Conservation (phyloP, 2,888 invertebrate genomes). For the Pollenia griseotomentosa region DNA sequence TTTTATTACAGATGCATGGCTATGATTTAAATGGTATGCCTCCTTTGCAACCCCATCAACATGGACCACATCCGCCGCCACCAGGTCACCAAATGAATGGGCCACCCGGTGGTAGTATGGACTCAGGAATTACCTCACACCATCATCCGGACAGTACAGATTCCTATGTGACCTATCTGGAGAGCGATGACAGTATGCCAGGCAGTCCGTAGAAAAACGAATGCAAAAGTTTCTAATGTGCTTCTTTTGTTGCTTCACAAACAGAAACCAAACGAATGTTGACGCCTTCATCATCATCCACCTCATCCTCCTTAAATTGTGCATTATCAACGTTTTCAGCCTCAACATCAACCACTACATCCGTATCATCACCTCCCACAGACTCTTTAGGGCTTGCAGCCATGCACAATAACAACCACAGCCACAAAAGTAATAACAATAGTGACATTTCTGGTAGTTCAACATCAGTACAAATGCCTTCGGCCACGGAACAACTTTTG, state of each 20-base stretch:
- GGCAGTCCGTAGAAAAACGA: slow-evolving; percentile 88
- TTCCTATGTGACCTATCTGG: slow-evolving; percentile 96
- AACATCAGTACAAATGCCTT: slow-evolving; percentile 75
- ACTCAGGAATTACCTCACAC: slow-evolving; percentile 85
- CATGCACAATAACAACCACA: slow-evolving; percentile 50
- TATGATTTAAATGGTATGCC: slow-evolving; percentile 90
- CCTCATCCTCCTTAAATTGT: slow-evolving; percentile 65
- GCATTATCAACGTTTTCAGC: slow-evolving; percentile 70
- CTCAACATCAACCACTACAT: slow-evolving; percentile 80
- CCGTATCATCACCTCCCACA: slow-evolving; percentile 81
- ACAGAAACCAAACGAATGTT: slow-evolving; percentile 84
- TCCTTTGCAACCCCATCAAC: slow-evolving; percentile 84
- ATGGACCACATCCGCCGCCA: slow-evolving; percentile 86
- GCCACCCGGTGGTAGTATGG: slow-evolving; percentile 83
- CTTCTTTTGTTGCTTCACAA: slow-evolving; percentile 83
- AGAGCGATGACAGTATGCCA: slow-evolving; percentile 93
- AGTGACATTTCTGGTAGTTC: slow-evolving; percentile 29
- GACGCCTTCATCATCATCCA: slow-evolving; percentile 80
- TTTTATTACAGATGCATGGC: slow-evolving; percentile 92
- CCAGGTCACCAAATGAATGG: slow-evolving; percentile 86
- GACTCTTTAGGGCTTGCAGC: slow-evolving; percentile 61
- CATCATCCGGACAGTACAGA: slow-evolving; percentile 92
- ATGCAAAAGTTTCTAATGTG: slow-evolving; percentile 83
- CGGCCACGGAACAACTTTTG: slow-evolving; percentile 83
- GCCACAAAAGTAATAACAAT: slow-evolving; percentile 38